Evolutionary conservation across 2,797 vertebrate species (phyloP).

Genomic region (Nannoperca obscura): DNA sequence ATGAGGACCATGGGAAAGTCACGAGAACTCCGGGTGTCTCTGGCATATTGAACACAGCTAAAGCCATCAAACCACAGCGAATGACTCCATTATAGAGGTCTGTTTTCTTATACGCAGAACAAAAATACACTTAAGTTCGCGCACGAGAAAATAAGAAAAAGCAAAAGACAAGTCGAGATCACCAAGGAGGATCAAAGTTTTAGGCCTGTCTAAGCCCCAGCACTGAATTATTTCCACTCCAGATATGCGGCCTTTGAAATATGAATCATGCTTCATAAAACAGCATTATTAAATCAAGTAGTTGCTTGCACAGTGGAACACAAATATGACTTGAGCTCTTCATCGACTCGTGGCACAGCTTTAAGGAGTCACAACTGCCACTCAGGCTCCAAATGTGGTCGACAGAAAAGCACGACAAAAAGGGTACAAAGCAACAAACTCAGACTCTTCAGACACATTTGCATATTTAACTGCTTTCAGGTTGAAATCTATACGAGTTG

Average conservation of each 20-base stretch:
- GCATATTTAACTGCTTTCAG: slow-evolving; percentile 59
- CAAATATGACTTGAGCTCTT: slow-evolving; percentile 58
- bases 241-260: slow-evolving; percentile 74
- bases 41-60: slow-evolving; percentile 56
- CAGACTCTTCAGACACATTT: slow-evolving; percentile 30
- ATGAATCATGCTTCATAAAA: slow-evolving; percentile 77
- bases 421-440: slow-evolving; percentile 48
- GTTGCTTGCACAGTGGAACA: slow-evolving; percentile 70
- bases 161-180: slow-evolving; percentile 64
- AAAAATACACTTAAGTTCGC: slow-evolving; percentile 36
- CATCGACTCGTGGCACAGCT: slow-evolving; percentile 65
- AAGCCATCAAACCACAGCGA: slow-evolving; percentile 68
- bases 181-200: slow-evolving; percentile 81
- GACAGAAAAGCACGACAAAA: slow-evolving; percentile 34
- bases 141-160: slow-evolving; percentile 42
- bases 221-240: slow-evolving; percentile 74
- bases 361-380: slow-evolving; percentile 67
- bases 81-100: slow-evolving; percentile 67
- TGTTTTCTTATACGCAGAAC: slow-evolving; percentile 63
- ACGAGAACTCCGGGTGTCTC: slow-evolving; percentile 29
- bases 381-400: slow-evolving; percentile 62
- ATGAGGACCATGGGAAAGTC: slow-evolving; percentile 62
- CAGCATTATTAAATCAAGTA: slow-evolving; percentile 73
- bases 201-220: slow-evolving; percentile 47
- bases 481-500: slow-evolving; percentile 42